These are phyloP conservation scores for Bufo bufo DNA, from an alignment of 2,113 vertebrate species.

Conservation along the genomic window DNA sequence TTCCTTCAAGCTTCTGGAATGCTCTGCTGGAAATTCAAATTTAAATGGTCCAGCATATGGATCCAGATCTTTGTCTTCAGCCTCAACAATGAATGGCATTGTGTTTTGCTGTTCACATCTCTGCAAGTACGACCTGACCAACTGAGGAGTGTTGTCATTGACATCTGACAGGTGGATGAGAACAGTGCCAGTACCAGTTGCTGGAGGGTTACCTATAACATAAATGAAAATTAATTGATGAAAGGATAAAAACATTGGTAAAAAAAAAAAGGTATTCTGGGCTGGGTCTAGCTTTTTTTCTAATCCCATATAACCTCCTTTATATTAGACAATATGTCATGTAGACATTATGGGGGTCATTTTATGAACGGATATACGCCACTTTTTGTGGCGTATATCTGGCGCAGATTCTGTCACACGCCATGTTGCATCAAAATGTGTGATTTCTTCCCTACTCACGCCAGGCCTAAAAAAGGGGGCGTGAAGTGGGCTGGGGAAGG, in stretches of 20 bases:
- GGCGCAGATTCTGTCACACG: too few relatives aligned
- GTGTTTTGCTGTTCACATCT: constrained; percentile 68
- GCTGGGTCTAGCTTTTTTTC: too few relatives aligned
- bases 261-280: not conserved
- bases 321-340: too few relatives aligned
- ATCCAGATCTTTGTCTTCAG: constrained; percentile 62
- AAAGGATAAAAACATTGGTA: not conserved
- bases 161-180: constrained; percentile 72
- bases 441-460: too few relatives aligned
- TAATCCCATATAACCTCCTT: too few relatives aligned
- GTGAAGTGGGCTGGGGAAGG: too few relatives aligned
- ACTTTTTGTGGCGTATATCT: too few relatives aligned
- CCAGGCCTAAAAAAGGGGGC: too few relatives aligned
- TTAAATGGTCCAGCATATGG: constrained; percentile 74
- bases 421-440: too few relatives aligned
- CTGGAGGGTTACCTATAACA: constrained; percentile 69
- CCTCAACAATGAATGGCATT: constrained; percentile 62
- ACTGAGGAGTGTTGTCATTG: constrained; percentile 71
- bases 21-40: constrained; percentile 66
- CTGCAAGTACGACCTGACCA: constrained; percentile 60
- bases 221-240: not conserved
- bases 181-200: constrained; percentile 72
- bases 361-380: too few relatives aligned
- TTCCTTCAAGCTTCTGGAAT: constrained; percentile 47
- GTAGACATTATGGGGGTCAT: too few relatives aligned